phyloP scores from a whole-genome alignment of 30 jellyfish, hydroid and myxozoan species.

The Aurelia sp. region DNA sequence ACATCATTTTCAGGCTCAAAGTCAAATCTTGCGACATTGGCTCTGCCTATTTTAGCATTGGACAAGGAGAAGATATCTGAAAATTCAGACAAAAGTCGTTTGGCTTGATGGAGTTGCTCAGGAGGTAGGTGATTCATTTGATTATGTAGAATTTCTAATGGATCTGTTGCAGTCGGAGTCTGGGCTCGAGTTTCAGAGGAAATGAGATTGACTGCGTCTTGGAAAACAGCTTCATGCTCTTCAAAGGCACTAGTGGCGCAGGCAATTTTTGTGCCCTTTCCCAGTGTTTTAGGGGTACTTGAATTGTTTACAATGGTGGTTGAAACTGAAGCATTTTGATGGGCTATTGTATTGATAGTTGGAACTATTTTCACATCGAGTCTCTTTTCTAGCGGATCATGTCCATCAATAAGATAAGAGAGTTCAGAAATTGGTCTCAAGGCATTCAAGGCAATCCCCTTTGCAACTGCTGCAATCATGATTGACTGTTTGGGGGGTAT shows the following conservation, averaged over 20 bases:
- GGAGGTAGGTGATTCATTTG: slow-evolving; percentile 50
- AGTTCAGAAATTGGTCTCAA: slow-evolving; percentile 37
- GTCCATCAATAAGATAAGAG: slow-evolving; percentile 42
- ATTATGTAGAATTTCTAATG: not conserved
- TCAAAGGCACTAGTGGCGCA: slow-evolving; percentile 25
- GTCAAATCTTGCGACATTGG: slow-evolving; percentile 47
- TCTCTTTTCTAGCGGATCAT: slow-evolving; percentile 34
- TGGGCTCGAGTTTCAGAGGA: slow-evolving; percentile 2
- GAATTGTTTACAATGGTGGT: slow-evolving; percentile 22
- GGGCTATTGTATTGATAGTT: slow-evolving; percentile 2
- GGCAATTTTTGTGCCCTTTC: slow-evolving; percentile 6
- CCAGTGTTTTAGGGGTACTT: not conserved
- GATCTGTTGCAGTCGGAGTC: not conserved
- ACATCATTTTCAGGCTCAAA: slow-evolving; percentile 19
- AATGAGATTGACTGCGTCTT: slow-evolving; percentile 34
- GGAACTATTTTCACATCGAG: slow-evolving; percentile 32
- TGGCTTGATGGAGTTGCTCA: slow-evolving; percentile 45
- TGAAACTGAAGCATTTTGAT: slow-evolving; percentile 27
- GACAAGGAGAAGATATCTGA: slow-evolving; percentile 30
- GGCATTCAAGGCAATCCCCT: slow-evolving; percentile 16
- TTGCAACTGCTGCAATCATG: slow-evolving; percentile 12
- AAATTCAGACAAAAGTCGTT: slow-evolving; percentile 19
- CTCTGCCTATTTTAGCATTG: slow-evolving; percentile 34
- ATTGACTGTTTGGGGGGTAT: slow-evolving; percentile 30
- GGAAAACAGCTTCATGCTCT: slow-evolving; percentile 3